Percentiles rank a stretch among this genome's conserved stretches.
Evolutionary conservation across 2,797 vertebrate species (phyloP).

Genomic region (Tokudaia muenninki): DNA sequence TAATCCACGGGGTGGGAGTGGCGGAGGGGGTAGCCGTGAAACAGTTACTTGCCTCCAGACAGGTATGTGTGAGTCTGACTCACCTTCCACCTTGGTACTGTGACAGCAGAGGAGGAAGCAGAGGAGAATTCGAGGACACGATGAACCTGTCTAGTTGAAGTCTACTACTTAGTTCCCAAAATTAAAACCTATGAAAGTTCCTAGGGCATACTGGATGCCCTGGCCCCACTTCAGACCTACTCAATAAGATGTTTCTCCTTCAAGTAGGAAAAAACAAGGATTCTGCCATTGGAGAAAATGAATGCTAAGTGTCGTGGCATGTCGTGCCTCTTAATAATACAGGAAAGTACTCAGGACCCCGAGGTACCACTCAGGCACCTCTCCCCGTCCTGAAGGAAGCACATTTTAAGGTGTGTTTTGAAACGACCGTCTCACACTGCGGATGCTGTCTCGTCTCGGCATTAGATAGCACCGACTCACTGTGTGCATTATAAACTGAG

Average conservation of each 20-base stretch:
- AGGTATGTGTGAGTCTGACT: background rate
- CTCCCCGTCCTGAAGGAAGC: background rate
- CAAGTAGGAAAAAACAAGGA: background rate
- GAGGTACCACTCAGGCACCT: background rate
- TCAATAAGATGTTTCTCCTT: slow-evolving; percentile 1
- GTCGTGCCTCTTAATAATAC: slow-evolving; percentile 7
- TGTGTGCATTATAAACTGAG: slow-evolving; percentile 49
- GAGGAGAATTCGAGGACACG: background rate
- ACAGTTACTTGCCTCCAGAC: background rate
- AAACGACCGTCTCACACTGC: background rate
- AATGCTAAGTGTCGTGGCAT: background rate
- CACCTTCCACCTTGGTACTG: background rate
- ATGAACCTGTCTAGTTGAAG: background rate
- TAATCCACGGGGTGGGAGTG: background rate
- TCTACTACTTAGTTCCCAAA: slow-evolving; percentile 32
- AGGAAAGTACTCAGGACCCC: slow-evolving; percentile 6
- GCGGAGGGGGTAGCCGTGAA: background rate
- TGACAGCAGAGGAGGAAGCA: background rate
- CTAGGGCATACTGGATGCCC: background rate
- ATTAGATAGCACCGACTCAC: slow-evolving; percentile 13
- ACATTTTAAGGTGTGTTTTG: background rate
- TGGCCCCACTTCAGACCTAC: background rate
- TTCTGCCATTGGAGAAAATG: slow-evolving; percentile 36
- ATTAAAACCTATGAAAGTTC: slow-evolving; percentile 12
- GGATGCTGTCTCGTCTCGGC: background rate